Conservation (phyloP, 2,888 invertebrate genomes). For the Oscheius sp. region DNA sequence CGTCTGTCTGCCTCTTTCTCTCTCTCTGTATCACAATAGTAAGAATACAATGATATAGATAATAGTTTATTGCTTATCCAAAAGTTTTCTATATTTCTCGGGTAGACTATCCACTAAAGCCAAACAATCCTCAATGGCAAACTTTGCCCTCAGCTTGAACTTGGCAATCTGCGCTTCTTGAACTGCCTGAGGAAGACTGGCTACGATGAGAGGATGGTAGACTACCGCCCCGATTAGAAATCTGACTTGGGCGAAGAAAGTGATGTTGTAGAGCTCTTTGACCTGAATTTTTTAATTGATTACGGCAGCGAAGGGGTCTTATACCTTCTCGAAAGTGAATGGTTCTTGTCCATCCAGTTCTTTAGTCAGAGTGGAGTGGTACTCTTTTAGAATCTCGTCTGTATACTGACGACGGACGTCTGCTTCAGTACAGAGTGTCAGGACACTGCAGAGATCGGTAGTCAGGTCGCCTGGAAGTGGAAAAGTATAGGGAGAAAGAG, state of each 20-base stretch:
- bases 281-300: conserved; percentile 8
- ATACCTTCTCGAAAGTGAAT: background rate
- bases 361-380: background rate
- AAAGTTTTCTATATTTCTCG: background rate
- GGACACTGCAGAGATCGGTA: conserved; percentile 2
- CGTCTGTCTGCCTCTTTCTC: too few species aligned
- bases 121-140: conserved; percentile 9
- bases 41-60: too few species aligned
- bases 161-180: conserved; percentile 8
- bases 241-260: background rate
- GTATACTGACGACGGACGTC: conserved; percentile 18
- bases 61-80: too few species aligned
- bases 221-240: background rate
- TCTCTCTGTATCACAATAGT: too few species aligned
- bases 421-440: conserved; percentile 10
- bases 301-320: background rate
- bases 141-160: background rate
- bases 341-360: background rate
- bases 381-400: conserved; percentile 9
- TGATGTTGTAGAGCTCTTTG: conserved; percentile 1
- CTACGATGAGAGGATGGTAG: conserved; percentile 3
- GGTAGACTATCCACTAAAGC: background rate
- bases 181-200: background rate
- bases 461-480: conserved; percentile 11
- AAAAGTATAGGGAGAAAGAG: background rate